Evolutionary conservation across 2,113 vertebrate species (phyloP), one percentile per base, ranked within the genome.

Genomic region (Lampris megalopsis): DNA sequence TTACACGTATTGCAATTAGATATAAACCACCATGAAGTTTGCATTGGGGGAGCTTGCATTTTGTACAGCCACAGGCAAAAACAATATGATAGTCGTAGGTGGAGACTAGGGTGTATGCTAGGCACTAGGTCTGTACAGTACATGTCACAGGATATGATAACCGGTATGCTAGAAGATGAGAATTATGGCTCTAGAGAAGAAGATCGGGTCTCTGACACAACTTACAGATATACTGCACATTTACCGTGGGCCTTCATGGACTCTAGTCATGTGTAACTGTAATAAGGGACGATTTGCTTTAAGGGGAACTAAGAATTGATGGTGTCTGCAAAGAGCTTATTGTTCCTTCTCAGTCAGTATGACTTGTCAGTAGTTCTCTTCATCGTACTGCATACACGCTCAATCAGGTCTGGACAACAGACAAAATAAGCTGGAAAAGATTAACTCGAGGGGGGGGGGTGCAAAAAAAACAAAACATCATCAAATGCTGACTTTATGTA

Each of bases 101-200:
- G 63, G 68, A 85, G 74, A 81, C 83, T 82, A 85, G 43, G 37
- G 59, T 74, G 64, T 80, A 77, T 79, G 69, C 88, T 91, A 88
- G 87, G 89, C 91, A 93, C 90, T 87, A 89, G 77, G 68, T 89
- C 90, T 85, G 72, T 77, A 87, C 71, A 86, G 75, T 85, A 70
- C 60, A 78, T 68, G 63, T 73, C 58, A 67, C 52, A 63, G 74
- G 73, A 80, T 63, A 67, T 37, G 73, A 83, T 59, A 54, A 60
- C 9, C 70, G 54, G 42, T 52, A 48, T 70, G n/a, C 50, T 45
- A 41, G 9, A 40, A 42, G 40, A 68, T 57, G 35, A 48, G 52
- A 60, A 42, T 5, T 58, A 47, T 64, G 36, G 61, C 58, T 61
- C 69, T 47, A 45, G 37, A 60, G 85, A 73, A 80, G 36, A 66